These are phyloP conservation scores for Drosophila pruinosa DNA, from an alignment of 1,140 invertebrate genomes.

Conservation along the genomic window DNA sequence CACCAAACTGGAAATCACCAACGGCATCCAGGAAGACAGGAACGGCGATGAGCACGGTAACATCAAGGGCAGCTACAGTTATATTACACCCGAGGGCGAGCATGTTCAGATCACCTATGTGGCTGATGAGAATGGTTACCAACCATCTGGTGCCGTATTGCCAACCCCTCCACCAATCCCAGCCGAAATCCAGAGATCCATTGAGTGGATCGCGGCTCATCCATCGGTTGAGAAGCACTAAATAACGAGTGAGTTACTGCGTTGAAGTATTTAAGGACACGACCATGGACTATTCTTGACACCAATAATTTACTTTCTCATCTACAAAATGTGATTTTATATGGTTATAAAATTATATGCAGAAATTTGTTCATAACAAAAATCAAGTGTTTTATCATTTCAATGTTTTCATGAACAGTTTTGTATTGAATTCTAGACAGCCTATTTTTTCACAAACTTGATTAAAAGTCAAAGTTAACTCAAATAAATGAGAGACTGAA, in stretches of 20 bases:
- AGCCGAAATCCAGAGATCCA: constrained; percentile 85
- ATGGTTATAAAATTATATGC: constrained; percentile 9
- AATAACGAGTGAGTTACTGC: background rate
- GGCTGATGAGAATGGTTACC: constrained; percentile 85
- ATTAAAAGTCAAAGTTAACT: too few species aligned
- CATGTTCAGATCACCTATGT: constrained; percentile 83
- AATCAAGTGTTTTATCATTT: too few species aligned
- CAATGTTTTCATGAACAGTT: too few species aligned
- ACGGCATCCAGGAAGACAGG: constrained; percentile 83
- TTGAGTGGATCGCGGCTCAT: constrained; percentile 81
- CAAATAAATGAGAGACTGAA: too few species aligned
- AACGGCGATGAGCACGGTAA: constrained; percentile 71
- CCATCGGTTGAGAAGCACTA: constrained; percentile 22
- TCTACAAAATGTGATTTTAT: constrained; percentile 2
- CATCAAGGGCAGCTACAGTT: constrained; percentile 44
- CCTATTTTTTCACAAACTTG: too few species aligned
- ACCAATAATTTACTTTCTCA: constrained; percentile 1
- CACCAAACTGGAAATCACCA: constrained; percentile 83
- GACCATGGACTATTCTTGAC: background rate
- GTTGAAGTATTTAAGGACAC: background rate
- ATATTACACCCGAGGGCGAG: constrained; percentile 77
- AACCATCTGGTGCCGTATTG: constrained; percentile 82
- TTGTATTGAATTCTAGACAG: too few species aligned
- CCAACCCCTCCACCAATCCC: constrained; percentile 88
- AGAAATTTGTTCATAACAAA: constrained; percentile 7